Base-by-base conservation (phyloP, 2,888 invertebrate genomes). In the Graphium colonna region DNA sequence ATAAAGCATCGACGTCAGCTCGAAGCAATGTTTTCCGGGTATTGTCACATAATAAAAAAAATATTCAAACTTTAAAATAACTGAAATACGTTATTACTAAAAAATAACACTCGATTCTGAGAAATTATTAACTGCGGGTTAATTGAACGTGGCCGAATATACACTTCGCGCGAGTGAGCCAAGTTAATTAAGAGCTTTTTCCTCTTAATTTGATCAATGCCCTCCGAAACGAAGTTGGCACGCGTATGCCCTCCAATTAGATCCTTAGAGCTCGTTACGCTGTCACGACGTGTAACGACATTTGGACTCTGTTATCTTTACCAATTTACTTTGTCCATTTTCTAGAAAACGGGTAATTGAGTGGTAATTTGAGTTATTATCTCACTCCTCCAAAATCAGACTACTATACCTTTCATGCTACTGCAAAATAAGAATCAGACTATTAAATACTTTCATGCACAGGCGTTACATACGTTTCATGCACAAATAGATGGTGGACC, bases 121-220 rank as follows among this genome's bases (percentile, higher is more conserved):
- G 31, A 31, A 31, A 1, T 31, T 31, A 31, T 9, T 9, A 31
- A 10, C 3, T 10, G 4, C 41, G 4, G 31, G 13, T 50, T 31
- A 15, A 42, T 41, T 13, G 28, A 50, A 50, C 12, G 33, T 5
- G 13, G 33, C 18, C 26, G 12, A 17, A 31, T 31, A 8, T 17
- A 18, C 17, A 41, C 40, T 18, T 5, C 3, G 1, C 9, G 46
- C 26, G 9, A 47, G 33, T 46, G 45, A 42, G 46, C 39, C 47
- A 56, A 21, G 28, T 33, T 52, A 58, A 53, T 43, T 43, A 39
- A 53, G 39, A 43, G 28, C 31, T 43, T 47, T 52, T 36, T 21
- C 43, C 28, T 21, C 40, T 12, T 42, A 26, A 43, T 44, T 53
- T 53, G 48, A 53, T 53, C 53, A 53, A 49, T 49, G 36, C 31